A percentile compares a stretch with the other conserved stretches of the same genome.
Evolutionary conservation across 1,140 invertebrate genomes (phyloP).

Genomic region (Aphis craccivora): DNA sequence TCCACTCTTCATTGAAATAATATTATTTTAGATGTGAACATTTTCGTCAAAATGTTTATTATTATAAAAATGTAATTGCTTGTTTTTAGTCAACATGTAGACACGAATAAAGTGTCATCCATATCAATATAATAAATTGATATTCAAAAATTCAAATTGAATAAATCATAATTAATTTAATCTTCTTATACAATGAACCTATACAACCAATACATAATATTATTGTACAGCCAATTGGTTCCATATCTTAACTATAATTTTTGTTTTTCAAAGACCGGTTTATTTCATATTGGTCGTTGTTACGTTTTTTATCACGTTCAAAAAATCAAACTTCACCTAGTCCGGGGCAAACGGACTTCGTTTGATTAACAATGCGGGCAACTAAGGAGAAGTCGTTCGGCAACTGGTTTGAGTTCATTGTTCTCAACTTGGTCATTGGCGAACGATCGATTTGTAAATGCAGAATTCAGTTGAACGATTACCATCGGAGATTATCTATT

Average conservation of each 20-base stretch:
- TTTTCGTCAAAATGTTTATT: not conserved
- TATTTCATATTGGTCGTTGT: conserved; percentile 45
- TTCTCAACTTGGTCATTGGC: conserved; percentile 40
- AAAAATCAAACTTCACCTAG: conserved; percentile 55
- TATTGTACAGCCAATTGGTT: not conserved
- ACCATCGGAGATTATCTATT: not conserved
- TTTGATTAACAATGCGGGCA: conserved; percentile 37
- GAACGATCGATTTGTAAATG: conserved; percentile 38
- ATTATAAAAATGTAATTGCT: not conserved
- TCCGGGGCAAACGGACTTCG: not conserved
- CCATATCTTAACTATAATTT: conserved; percentile 45
- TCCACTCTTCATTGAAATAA: not conserved
- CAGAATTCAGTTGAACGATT: conserved; percentile 33
- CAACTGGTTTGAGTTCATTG: conserved; percentile 52
- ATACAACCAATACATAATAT: not conserved
- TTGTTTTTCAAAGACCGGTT: conserved; percentile 44
- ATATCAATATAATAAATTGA: not conserved
- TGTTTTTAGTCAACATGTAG: no score
- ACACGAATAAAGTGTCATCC: not conserved
- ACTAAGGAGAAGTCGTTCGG: conserved; percentile 29
- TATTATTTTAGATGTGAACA: not conserved
- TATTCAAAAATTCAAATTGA: not conserved
- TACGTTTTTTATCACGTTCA: conserved; percentile 43
- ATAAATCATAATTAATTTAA: not conserved
- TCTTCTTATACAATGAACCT: not conserved